Evolutionary conservation across 2,888 invertebrate species (phyloP).

Genomic region (Isotomurus palustris): DNA sequence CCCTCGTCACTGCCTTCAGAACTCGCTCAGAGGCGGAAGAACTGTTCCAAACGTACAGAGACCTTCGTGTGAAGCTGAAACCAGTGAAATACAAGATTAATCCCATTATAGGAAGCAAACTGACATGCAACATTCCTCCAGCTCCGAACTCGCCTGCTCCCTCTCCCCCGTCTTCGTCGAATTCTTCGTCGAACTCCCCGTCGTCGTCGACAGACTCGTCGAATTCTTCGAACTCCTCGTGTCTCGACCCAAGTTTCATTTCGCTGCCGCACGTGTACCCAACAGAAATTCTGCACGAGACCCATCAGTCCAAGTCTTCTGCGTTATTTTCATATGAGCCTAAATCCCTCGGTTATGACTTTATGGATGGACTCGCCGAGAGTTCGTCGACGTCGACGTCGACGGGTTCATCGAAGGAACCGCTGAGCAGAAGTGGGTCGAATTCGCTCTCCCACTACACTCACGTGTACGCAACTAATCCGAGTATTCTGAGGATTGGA

Average conservation of each 20-base stretch:
- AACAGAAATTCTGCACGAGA: slow-evolving; percentile 35
- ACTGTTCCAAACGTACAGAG: slow-evolving; percentile 44
- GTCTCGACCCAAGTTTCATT: slow-evolving; percentile 19
- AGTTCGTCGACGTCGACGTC: slow-evolving; percentile 4
- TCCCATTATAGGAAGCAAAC: slow-evolving; percentile 24
- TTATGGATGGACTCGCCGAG: slow-evolving; percentile 10
- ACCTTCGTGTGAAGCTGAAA: slow-evolving; percentile 43
- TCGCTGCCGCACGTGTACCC: slow-evolving; percentile 36
- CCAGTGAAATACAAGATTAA: slow-evolving; percentile 43
- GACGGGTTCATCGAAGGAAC: slow-evolving; percentile 17
- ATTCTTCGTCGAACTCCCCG: slow-evolving; percentile 10
- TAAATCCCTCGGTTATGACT: slow-evolving; percentile 39
- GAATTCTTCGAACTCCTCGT: slow-evolving; percentile 1
- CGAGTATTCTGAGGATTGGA: slow-evolving; percentile 26
- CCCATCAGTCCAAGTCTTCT: slow-evolving; percentile 27
- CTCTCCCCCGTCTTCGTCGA: slow-evolving; percentile 21
- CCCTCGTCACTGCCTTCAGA: slow-evolving; percentile 42
- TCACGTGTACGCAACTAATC: slow-evolving; percentile 36
- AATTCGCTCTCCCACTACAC: slow-evolving; percentile 32
- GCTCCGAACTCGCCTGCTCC: slow-evolving; percentile 19
- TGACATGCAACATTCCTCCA: slow-evolving; percentile 11
- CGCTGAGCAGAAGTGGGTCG: slow-evolving; percentile 30
- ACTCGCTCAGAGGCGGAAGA: slow-evolving; percentile 43
- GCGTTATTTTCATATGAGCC: slow-evolving; percentile 37
- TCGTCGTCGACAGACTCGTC: not conserved